phyloP scores from a whole-genome alignment of 2,797 vertebrate genomes.

The Gobio occitaniae region DNA sequence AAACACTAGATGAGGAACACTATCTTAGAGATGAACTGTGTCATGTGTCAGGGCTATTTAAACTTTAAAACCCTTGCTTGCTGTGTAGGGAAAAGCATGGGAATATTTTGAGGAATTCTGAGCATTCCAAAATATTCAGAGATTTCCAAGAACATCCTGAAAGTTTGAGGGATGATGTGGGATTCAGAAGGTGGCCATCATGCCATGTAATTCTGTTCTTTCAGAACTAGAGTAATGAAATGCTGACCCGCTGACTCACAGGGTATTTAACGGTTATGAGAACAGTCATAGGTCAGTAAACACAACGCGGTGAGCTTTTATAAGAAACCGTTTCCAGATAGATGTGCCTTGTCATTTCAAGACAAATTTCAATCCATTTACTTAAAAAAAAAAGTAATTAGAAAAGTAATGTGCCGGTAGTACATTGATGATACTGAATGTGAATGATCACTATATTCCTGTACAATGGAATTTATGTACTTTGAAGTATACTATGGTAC shows the following conservation, averaged over 20 bases:
- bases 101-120: background rate
- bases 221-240: slow-evolving; percentile 3
- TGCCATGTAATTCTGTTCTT: background rate
- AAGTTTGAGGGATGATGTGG: background rate
- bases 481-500: background rate
- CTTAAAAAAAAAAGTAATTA: background rate
- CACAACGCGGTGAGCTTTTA: slow-evolving; percentile 4
- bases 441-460: background rate
- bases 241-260: background rate
- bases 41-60: slow-evolving; percentile 21
- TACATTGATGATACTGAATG: background rate
- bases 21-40: background rate
- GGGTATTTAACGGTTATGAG: background rate
- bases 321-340: background rate
- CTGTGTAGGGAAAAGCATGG: background rate
- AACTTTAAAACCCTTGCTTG: slow-evolving; percentile 22
- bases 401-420: background rate
- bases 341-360: background rate
- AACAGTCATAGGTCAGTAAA: slow-evolving; percentile 12
- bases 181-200: background rate
- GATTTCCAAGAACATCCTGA: background rate
- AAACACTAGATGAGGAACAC: slow-evolving; percentile 24
- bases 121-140: background rate
- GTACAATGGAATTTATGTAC: background rate
- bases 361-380: background rate